Evolutionary conservation across 1,140 invertebrate species (phyloP), one percentile per base, ranked within the genome.

Genomic region (Himalopsyche phryganea): DNA sequence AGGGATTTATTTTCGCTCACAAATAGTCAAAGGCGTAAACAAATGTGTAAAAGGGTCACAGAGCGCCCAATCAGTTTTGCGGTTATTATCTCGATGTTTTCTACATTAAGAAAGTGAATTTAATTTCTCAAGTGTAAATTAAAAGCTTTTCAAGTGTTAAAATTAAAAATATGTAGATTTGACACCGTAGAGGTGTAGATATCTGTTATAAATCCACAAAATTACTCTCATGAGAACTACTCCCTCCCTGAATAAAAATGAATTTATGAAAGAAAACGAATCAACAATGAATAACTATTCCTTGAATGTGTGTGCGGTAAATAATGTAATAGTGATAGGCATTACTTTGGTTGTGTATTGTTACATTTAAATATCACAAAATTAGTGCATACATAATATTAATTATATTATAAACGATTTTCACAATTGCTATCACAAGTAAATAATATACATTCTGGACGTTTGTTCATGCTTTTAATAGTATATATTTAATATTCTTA

Each of bases 11-110:
- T 45, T 45, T 45, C 10, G n/a, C 9, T 10, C 13, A 17, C 17
- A 45, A 45, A 11, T 45, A 17, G 10, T 45, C 13, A 17, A 17
- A 45, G 18, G 17, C 17, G 42, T 45, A 20, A 42, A 11, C 15
- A 42, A 14, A 15, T 45, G 17, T 11, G 17, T 15, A 15, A 17
- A 11, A 15, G 13, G 13, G 42, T 28, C 9, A 5, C 9, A 45
- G 5, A 17, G 5, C 6, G 6, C 18, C 13, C 17, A 17, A 10
- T 11, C 13, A 45, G 18, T n/a, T 19, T 45, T 45, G 18, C 17
- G 42, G 42, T 28, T 45, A 45, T 15, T 45, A 45, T 45, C 42
- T 45, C 42, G 42, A 11, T 45, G 42, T 45, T 45, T 45, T 17
- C 42, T 45, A 45, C 10, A 10, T 15, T 45, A 17, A 17, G 18